These are phyloP conservation scores for Phrynocephalus vlangalii DNA, from an alignment of 2,797 vertebrate species.

Conservation along the genomic window DNA sequence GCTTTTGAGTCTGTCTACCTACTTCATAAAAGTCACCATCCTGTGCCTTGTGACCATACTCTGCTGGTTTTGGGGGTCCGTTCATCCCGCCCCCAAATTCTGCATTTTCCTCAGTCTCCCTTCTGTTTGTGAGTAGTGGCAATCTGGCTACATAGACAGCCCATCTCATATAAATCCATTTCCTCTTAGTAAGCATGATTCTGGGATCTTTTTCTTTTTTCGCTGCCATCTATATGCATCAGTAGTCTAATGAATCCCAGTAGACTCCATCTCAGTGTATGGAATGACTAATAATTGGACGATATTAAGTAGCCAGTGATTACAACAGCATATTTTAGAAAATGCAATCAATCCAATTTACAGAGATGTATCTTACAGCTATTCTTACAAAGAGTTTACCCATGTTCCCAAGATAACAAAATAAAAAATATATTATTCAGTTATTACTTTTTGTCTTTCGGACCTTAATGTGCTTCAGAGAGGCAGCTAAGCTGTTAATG, in stretches of 20 bases:
- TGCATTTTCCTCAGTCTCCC: neutral
- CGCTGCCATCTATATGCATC: neutral
- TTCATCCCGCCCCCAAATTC: too few relatives aligned
- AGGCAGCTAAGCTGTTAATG: neutral
- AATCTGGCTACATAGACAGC: neutral
- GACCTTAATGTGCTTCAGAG: neutral
- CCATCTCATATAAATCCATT: neutral
- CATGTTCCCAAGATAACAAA: neutral
- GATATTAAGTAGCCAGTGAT: neutral
- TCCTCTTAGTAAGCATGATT: neutral
- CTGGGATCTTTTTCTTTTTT: neutral
- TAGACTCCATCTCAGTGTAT: neutral
- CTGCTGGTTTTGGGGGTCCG: too few relatives aligned
- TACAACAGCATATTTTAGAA: neutral
- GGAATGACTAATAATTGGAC: neutral
- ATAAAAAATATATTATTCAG: neutral
- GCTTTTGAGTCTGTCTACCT: too few relatives aligned
- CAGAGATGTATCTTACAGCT: neutral
- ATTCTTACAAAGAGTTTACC: neutral
- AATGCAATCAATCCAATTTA: neutral
- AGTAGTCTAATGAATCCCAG: neutral
- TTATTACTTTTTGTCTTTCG: neutral
- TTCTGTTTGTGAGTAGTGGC: neutral
- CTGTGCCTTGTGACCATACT: too few relatives aligned
- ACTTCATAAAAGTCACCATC: too few relatives aligned